Evolutionary conservation across 37 sponge, comb jelly and placozoan species (phyloP), one percentile per base, ranked within the genome.

Genomic region (Halichondria panicea): DNA sequence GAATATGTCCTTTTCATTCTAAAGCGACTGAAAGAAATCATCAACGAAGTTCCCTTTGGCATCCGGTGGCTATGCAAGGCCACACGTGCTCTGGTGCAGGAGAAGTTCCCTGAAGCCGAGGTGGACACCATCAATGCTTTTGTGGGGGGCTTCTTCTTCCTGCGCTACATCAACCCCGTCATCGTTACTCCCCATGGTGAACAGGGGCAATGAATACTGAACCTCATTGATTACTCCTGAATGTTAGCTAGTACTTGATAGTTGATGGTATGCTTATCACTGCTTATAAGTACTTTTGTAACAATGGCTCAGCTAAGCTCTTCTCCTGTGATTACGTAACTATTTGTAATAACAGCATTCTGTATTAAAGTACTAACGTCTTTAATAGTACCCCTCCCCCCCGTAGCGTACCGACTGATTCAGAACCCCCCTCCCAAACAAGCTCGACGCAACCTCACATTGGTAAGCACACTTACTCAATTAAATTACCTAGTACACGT

Each of bases 21-120:
- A 24, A 53, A 77, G 25, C 66, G 57, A 31, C 55, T 91, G 45
- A 75, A 77, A 58, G 82, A 71, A 30, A 84, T 84, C 5, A 66
- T 92, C 21, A 45, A 80, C 28, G 66, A 67, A 3, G 92, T 95
- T 11, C 96, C 96, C 27, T 95, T 80, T 58, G 96, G 96, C 33
- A 95, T 95, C 30, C 74, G 96, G 4, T 95, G 93, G 93, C 89
- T 95, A 19, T 95, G 96, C 68, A 92, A 92, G 53, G 89, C 96
- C 21, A 95, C 89, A 8, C 43, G 69, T 41, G 53, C 65, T 28
- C 72, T 92, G 13, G 89, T 95, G 21, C 72, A 85, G 81, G 89
- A 93, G 84, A 87, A 93, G 55, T 95, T 95, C 46, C 89, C 95
- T n/a, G 82, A 82, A 22, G 85, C 89, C 11, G 61, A 84, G 39